Base-by-base conservation (phyloP, 1,140 invertebrate species). In the Chymomyza costata region DNA sequence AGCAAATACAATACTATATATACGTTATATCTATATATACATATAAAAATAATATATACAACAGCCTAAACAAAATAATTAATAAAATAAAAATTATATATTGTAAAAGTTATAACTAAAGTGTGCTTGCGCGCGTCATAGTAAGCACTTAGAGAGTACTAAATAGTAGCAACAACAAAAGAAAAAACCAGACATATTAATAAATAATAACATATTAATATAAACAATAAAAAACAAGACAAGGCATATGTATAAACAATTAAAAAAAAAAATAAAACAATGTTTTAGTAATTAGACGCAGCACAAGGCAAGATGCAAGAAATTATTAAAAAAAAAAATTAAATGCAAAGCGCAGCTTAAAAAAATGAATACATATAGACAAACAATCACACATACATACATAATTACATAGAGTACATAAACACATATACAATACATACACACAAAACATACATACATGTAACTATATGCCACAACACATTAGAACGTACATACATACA, bases 61-160 rank as follows among this genome's bases (percentile, higher is more conserved):
- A 76, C 52, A 71, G 55, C 43, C 44, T 58, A 66, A 78, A 78
- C 65, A 63, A 57, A 56, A 76, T 56, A 58, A 78, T 50, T 71
- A 74, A 66, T 54, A 46, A 47, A n/a, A n/a, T n/a, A n/a, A n/a
- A n/a, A n/a, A n/a, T n/a, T 51, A 61, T 35, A 38, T 35, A 21
- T 35, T 28, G 32, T 34, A n/a, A n/a, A n/a, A n/a, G n/a, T n/a
- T n/a, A n/a, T n/a, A n/a, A n/a, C n/a, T n/a, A n/a, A n/a, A n/a
- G n/a, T n/a, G n/a, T n/a, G n/a, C n/a, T n/a, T n/a, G n/a, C n/a
- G n/a, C n/a, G n/a, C n/a, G n/a, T n/a, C 44, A 71, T 76, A 76
- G 70, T 78, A 76, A 76, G 70, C 70, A 76, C 70, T 74, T 70
- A 76, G 71, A 65, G 78, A 78, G 30, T 64, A 71, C 73, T 66